These are phyloP conservation scores for Channa argus DNA, from an alignment of 2,113 vertebrate genomes.

Conservation along the genomic window DNA sequence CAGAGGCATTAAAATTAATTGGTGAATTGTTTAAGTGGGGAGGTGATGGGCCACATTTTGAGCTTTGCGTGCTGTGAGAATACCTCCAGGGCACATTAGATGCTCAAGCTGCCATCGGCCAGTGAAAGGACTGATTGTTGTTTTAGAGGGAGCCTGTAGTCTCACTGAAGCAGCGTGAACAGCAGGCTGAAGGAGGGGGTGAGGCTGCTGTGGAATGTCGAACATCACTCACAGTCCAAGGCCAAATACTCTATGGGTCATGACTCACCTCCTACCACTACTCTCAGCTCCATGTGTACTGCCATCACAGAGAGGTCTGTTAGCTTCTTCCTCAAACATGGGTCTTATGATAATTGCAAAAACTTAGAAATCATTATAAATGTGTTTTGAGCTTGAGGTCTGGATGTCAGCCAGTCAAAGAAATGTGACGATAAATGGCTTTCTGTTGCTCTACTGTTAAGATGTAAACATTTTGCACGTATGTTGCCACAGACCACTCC, in stretches of 20 bases:
- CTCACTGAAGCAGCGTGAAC: constrained; percentile 44
- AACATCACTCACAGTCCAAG: constrained; percentile 70
- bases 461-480: neutral
- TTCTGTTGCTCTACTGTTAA: neutral
- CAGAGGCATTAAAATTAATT: constrained; percentile 21
- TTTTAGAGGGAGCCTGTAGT: constrained; percentile 50
- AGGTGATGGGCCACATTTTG: constrained; percentile 56
- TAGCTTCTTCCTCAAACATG: neutral
- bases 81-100: constrained; percentile 59
- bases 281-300: constrained; percentile 1
- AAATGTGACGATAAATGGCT: neutral
- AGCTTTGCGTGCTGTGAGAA: constrained; percentile 59
- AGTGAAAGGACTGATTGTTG: constrained; percentile 76
- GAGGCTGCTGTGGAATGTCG: constrained; percentile 74
- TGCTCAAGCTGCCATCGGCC: constrained; percentile 49
- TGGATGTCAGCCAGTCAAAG: neutral
- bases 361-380: constrained; percentile 12
- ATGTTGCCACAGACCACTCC: neutral
- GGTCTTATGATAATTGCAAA: neutral
- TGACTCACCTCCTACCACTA: constrained; percentile 54
- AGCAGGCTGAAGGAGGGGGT: constrained; percentile 42
- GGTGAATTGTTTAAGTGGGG: constrained; percentile 65
- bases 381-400: neutral
- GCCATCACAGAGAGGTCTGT: constrained; percentile 16
- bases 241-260: constrained; percentile 65